These are phyloP conservation scores for Diorhabda sublineata DNA, from an alignment of 1,140 invertebrate species.

Conservation along the genomic window DNA sequence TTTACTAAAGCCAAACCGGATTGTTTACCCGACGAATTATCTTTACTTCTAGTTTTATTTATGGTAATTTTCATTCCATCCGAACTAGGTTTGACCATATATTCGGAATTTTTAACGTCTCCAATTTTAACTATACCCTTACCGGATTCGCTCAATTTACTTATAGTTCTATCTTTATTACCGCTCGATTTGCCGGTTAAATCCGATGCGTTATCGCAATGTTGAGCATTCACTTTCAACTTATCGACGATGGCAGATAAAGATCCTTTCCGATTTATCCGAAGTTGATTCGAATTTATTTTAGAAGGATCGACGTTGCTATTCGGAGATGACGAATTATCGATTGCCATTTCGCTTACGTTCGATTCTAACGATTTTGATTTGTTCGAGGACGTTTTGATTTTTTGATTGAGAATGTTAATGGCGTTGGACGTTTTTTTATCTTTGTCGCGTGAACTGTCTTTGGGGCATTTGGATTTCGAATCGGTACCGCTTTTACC, in stretches of 20 bases:
- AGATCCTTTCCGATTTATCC: slow-evolving; percentile 66
- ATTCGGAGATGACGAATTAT: slow-evolving; percentile 53
- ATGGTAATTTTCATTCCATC: slow-evolving; percentile 87
- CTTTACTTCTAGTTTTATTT: slow-evolving; percentile 73
- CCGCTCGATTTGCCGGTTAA: slow-evolving; percentile 41
- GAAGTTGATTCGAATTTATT: slow-evolving; percentile 25
- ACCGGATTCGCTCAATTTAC: slow-evolving; percentile 32
- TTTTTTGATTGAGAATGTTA: slow-evolving; percentile 61
- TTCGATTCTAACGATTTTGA: slow-evolving; percentile 63
- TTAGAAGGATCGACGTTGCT: slow-evolving; percentile 48
- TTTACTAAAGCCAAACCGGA: slow-evolving; percentile 32
- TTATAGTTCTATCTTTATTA: slow-evolving; percentile 25
- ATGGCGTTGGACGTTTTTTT: slow-evolving; percentile 52
- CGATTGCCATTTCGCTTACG: slow-evolving; percentile 32
- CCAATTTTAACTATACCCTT: slow-evolving; percentile 49
- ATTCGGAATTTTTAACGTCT: slow-evolving; percentile 72
- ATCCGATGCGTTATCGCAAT: slow-evolving; percentile 52
- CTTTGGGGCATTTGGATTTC: slow-evolving; percentile 52
- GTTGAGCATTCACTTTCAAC: slow-evolving; percentile 70
- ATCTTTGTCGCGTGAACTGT: slow-evolving; percentile 54
- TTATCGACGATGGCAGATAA: slow-evolving; percentile 84
- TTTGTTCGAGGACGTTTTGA: slow-evolving; percentile 59
- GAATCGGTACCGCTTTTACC: slow-evolving; percentile 43
- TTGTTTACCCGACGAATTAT: slow-evolving; percentile 47
- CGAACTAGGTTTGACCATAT: slow-evolving; percentile 79